Conservation (phyloP, 2,797 vertebrate species). For the Heterohyrax brucei region DNA sequence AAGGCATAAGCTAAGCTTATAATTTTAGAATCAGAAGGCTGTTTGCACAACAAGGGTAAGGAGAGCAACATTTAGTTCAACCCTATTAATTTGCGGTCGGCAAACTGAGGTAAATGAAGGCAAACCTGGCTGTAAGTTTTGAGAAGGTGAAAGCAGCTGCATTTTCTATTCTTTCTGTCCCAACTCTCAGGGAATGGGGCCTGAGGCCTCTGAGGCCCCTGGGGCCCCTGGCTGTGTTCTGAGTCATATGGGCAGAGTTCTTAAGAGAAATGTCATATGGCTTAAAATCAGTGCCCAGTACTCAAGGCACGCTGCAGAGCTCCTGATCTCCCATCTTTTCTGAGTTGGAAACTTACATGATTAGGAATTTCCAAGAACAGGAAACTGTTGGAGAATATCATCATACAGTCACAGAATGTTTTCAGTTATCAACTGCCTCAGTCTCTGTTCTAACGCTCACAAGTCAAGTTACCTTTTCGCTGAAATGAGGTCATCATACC, state of each 20-base stretch:
- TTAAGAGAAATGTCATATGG: not conserved
- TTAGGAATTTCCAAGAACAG: not conserved
- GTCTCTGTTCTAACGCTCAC: not conserved
- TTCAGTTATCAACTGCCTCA: not conserved
- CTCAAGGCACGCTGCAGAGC: not conserved
- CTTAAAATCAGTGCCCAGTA: not conserved
- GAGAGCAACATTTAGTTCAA: not conserved
- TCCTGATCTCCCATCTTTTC: not conserved
- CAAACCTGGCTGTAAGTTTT: too few species aligned
- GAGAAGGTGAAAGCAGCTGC: not conserved
- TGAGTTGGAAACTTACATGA: not conserved
- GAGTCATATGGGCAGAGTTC: not conserved
- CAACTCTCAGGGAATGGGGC: not conserved
- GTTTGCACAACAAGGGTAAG: not conserved
- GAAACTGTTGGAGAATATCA: not conserved
- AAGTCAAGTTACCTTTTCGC: constrained; percentile 2
- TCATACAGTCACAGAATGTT: not conserved
- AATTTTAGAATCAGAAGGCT: constrained; percentile 7
- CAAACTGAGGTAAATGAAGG: not conserved
- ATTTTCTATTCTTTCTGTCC: not conserved
- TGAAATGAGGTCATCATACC: not conserved
- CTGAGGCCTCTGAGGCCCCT: not conserved
- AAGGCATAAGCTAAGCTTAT: not conserved
- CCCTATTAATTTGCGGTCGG: not conserved
- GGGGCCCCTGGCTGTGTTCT: not conserved